Conservation (phyloP, 2,113 vertebrate genomes). For the Pionites leucogaster region DNA sequence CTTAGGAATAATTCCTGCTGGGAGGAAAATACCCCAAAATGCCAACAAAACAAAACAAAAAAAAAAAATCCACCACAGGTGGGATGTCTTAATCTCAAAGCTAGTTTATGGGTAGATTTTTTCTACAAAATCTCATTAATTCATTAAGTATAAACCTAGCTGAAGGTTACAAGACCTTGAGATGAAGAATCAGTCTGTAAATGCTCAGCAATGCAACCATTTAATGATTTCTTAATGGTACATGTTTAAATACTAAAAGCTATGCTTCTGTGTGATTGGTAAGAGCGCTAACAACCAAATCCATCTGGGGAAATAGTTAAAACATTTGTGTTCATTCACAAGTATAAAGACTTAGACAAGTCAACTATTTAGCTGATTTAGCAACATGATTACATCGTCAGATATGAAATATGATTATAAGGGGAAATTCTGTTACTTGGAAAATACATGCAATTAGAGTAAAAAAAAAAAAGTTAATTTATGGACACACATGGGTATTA, state of each 20-base stretch:
- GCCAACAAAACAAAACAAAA: not conserved
- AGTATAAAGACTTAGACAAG: not conserved
- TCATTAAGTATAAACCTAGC: not conserved
- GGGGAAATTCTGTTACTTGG: constrained; percentile 1
- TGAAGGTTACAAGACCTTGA: not conserved
- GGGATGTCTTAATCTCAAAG: not conserved
- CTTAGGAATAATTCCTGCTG: not conserved
- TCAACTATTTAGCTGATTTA: constrained; percentile 15
- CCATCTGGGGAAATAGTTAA: not conserved
- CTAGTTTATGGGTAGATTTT: not conserved
- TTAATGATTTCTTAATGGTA: not conserved
- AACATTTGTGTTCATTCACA: not conserved
- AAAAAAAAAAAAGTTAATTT: constrained; percentile 44
- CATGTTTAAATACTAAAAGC: not conserved
- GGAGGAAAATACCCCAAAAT: not conserved
- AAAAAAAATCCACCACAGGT: not conserved
- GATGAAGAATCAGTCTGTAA: not conserved
- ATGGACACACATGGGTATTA: constrained; percentile 10
- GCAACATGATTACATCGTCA: constrained; percentile 16
- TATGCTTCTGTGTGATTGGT: not conserved
- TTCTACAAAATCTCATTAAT: not conserved
- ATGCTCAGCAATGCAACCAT: not conserved
- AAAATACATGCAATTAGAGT: not conserved
- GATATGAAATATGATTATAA: constrained; percentile 40
- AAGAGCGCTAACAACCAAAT: not conserved